phyloP scores from a whole-genome alignment of 2,888 invertebrate species.

The Oscheius sp. region DNA sequence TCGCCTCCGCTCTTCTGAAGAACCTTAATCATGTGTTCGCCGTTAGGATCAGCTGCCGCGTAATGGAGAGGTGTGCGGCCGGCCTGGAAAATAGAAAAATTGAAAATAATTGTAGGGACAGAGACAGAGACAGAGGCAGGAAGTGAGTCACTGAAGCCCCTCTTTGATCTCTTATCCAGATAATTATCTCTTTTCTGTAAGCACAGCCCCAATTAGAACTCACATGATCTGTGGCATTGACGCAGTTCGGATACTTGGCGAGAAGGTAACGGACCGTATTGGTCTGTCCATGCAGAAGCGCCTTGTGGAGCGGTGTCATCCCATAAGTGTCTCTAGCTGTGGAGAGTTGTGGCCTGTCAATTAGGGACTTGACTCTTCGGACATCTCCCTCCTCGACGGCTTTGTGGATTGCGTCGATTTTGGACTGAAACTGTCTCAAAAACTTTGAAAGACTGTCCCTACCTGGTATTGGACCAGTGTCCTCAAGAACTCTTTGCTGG shows the following conservation, averaged over 20 bases:
- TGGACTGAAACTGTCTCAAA: constrained; percentile 79
- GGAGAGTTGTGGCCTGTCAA: constrained; percentile 81
- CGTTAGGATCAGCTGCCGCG: constrained; percentile 74
- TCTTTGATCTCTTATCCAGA: no score
- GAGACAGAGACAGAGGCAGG: neutral
- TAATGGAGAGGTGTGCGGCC: constrained; percentile 73
- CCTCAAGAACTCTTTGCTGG: constrained; percentile 66
- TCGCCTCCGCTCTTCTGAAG: constrained; percentile 74
- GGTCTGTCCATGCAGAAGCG: constrained; percentile 77
- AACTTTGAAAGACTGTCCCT: neutral
- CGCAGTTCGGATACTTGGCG: constrained; percentile 74
- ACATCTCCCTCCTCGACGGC: constrained; percentile 88
- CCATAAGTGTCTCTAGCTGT: constrained; percentile 84
- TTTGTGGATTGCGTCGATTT: constrained; percentile 88
- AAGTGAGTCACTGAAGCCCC: neutral
- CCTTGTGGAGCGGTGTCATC: constrained; percentile 72
- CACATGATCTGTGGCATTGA: constrained; percentile 75
- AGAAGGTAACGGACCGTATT: constrained; percentile 81
- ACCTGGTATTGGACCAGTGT: constrained; percentile 69
- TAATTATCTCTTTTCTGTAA: no score
- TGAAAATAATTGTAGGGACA: neutral
- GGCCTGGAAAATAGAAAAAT: constrained; percentile 55
- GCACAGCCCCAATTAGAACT: constrained; percentile 20
- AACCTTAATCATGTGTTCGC: constrained; percentile 73
- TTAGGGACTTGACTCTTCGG: constrained; percentile 83